These are phyloP conservation scores for Lycaon pictus DNA, from an alignment of 2,113 vertebrate genomes.

Conservation along the genomic window DNA sequence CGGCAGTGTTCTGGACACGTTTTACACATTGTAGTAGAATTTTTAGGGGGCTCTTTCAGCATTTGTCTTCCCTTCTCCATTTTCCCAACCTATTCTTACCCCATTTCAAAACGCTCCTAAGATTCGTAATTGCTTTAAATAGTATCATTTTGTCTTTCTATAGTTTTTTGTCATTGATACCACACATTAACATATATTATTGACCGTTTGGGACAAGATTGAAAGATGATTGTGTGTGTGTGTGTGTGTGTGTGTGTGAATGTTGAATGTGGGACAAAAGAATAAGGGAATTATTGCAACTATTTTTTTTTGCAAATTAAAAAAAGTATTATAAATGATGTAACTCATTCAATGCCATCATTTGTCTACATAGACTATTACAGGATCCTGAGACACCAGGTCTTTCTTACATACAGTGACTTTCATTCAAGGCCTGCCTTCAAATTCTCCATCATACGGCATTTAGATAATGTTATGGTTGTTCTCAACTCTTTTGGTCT, in stretches of 20 bases:
- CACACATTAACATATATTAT: neutral
- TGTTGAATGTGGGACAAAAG: neutral
- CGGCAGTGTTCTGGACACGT: too few species aligned
- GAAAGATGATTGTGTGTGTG: neutral
- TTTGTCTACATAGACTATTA: neutral
- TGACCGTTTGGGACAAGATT: neutral
- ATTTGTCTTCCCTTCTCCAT: neutral
- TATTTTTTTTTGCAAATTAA: neutral
- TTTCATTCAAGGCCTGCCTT: neutral
- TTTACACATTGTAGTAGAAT: neutral
- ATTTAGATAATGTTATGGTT: too few species aligned
- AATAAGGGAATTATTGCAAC: neutral
- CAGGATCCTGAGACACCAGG: neutral
- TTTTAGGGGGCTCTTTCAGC: neutral
- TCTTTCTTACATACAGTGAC: neutral
- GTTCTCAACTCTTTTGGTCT: neutral
- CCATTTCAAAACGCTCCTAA: neutral
- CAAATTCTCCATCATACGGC: neutral
- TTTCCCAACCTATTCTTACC: neutral
- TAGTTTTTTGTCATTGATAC: neutral
- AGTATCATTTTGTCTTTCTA: neutral
- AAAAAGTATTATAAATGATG: neutral
- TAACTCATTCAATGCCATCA: neutral
- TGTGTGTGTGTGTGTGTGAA: neutral
- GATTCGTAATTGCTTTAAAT: neutral